Evolutionary conservation across 2,113 vertebrate genomes (phyloP), one percentile per base, ranked within the genome.

Genomic region (Rissa tridactyla): DNA sequence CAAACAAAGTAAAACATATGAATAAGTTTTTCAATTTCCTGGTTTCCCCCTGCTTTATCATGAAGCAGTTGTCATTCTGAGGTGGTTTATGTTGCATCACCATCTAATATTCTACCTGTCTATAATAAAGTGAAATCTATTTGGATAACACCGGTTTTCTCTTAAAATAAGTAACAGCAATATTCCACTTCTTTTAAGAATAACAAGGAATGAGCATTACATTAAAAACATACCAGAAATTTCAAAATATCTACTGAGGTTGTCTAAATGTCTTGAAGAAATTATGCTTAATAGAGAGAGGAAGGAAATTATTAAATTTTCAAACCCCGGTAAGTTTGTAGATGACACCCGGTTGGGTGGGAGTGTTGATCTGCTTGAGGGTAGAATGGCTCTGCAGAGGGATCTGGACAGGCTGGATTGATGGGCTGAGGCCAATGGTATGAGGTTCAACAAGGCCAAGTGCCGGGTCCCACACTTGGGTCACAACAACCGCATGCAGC

Each of bases 341-440:
- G 42, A 27, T 1, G 1, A n/a, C 15, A 62, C 6, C 22, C 76
- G 34, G 1, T 3, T 32, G 5, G 1, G 6, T 1, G 1, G 9
- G 8, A 60, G 8, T 9, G 11, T 5, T 29, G 14, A 16, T 5
- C n/a, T 46, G 13, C 27, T 40, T 19, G 16, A 64, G 17, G 5
- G 6, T 1, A 62, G 42, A 13, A 15, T 54, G 20, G 36, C 10
- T 72, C 20, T 86, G 3, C 36, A 76, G 68, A 76, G 13, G 26
- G 30, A 38, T 16, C 34, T 49, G 47, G 9, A 6, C 36, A 40
- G 36, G 13, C 15, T 64, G 52, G 30, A 40, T n/a, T 1, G 0
- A 30, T 54, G 42, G 12, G 3, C 36, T 0, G 0, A 46, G 29
- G 20, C 15, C 81, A 82, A 1, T 2, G 23, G 7, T 8, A n/a